Evolutionary conservation across 2,888 invertebrate genomes (phyloP).

Genomic region (Brassicogethes aeneus): DNA sequence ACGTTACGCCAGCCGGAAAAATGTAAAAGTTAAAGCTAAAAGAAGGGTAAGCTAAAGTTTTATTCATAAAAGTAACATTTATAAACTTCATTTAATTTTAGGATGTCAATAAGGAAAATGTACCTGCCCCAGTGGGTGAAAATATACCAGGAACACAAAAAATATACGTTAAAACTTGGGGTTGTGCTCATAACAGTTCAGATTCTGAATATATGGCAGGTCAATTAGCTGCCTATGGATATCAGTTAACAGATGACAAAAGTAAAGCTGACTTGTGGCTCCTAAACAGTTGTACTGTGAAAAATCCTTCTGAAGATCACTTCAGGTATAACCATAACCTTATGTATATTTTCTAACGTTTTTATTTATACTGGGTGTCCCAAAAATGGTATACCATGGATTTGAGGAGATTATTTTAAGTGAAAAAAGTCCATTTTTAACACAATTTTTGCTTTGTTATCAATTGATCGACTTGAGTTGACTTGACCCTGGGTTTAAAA

Average conservation of each 20-base stretch:
- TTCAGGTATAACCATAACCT: constrained; percentile 49
- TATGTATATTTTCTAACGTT: background rate
- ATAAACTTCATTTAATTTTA: constrained; percentile 5
- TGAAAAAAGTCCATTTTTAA: background rate
- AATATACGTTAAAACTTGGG: constrained; percentile 91
- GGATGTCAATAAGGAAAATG: constrained; percentile 9
- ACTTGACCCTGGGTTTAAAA: no score
- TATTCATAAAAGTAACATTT: background rate
- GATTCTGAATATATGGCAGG: constrained; percentile 99
- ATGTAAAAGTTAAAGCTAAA: constrained; percentile 54
- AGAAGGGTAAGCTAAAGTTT: constrained; percentile 15
- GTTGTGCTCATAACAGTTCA: constrained; percentile 95
- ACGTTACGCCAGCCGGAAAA: constrained; percentile 61
- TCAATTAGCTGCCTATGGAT: constrained; percentile 80
- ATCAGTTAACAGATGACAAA: constrained; percentile 73
- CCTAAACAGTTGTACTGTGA: constrained; percentile 96
- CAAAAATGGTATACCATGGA: no score
- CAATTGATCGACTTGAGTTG: constrained; percentile 1
- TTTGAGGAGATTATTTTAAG: no score
- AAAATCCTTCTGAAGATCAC: constrained; percentile 94
- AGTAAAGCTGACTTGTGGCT: constrained; percentile 85
- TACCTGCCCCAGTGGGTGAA: constrained; percentile 21
- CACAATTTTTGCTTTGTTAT: constrained; percentile 6
- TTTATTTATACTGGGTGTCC: no score
- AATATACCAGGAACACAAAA: constrained; percentile 63